phyloP scores from a whole-genome alignment of 1,140 invertebrate genomes.

The Bactericera cockerelli region DNA sequence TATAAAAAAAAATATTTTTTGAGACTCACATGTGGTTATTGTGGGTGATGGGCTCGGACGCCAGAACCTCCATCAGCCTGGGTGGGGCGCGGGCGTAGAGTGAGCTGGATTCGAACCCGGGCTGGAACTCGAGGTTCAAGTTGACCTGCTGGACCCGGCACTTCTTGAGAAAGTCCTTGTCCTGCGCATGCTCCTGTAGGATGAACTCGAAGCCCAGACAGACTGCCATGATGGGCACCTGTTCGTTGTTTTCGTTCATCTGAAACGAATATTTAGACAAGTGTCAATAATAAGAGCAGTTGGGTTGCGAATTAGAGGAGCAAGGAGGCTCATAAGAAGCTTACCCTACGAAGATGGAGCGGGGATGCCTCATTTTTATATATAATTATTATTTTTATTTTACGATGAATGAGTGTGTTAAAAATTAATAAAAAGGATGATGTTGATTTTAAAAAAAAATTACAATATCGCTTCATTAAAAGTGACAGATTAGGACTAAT shows the following conservation, averaged over 20 bases:
- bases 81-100: neutral
- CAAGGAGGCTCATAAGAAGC: no score
- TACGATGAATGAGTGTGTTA: no score
- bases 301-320: no score
- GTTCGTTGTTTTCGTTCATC: slow-evolving; percentile 49
- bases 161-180: slow-evolving; percentile 10
- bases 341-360: no score
- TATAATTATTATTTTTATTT: no score
- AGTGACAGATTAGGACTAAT: no score
- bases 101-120: slow-evolving; percentile 12
- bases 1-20: slow-evolving; percentile 24
- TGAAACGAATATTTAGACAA: slow-evolving; percentile 23
- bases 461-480: no score
- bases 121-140: slow-evolving; percentile 15
- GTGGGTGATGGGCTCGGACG: slow-evolving; percentile 16
- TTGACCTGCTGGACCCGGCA: slow-evolving; percentile 14
- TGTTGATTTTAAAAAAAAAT: no score
- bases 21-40: slow-evolving; percentile 29
- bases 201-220: slow-evolving; percentile 78
- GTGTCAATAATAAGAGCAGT: no score
- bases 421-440: no score
- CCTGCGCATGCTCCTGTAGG: slow-evolving; percentile 12
- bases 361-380: no score
- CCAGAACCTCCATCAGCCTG: neutral
- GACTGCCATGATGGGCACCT: slow-evolving; percentile 73